phyloP scores from a whole-genome alignment of 2,113 vertebrate species.

The Xenus cinereus region DNA sequence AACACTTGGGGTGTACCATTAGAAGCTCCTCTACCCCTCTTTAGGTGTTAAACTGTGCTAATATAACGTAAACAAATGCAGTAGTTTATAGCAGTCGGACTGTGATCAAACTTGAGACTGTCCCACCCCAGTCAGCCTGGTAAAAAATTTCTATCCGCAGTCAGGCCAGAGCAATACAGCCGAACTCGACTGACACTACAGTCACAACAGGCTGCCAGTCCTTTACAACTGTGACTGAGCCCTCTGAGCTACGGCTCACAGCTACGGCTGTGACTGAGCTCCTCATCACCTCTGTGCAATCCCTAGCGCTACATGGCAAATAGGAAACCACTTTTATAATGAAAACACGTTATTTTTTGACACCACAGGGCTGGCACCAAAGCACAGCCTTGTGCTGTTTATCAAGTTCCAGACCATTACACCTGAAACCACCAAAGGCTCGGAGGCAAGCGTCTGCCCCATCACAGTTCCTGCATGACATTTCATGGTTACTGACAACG shows the following conservation, averaged over 20 bases:
- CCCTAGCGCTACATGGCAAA: fast-evolving
- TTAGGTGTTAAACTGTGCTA: background rate
- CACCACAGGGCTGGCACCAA: fast-evolving
- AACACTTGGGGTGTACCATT: background rate
- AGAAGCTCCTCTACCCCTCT: background rate
- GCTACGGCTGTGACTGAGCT: fast-evolving
- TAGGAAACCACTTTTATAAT: background rate
- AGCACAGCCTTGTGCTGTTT: background rate
- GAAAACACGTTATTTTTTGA: background rate
- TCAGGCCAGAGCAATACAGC: background rate
- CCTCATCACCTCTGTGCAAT: background rate
- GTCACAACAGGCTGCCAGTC: background rate
- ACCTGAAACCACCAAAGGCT: background rate
- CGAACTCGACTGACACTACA: background rate
- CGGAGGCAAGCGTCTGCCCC: fast-evolving
- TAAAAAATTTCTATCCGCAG: background rate
- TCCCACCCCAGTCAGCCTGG: background rate
- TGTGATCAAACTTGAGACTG: background rate
- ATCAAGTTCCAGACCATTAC: background rate
- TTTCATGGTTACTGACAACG: background rate
- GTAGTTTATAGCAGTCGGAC: background rate
- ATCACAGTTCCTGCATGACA: background rate
- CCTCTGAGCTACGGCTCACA: too few species aligned
- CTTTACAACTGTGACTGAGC: fast-evolving
- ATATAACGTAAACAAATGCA: background rate